phyloP scores from a whole-genome alignment of 2,113 vertebrate species.

The Caloenas nicobarica region DNA sequence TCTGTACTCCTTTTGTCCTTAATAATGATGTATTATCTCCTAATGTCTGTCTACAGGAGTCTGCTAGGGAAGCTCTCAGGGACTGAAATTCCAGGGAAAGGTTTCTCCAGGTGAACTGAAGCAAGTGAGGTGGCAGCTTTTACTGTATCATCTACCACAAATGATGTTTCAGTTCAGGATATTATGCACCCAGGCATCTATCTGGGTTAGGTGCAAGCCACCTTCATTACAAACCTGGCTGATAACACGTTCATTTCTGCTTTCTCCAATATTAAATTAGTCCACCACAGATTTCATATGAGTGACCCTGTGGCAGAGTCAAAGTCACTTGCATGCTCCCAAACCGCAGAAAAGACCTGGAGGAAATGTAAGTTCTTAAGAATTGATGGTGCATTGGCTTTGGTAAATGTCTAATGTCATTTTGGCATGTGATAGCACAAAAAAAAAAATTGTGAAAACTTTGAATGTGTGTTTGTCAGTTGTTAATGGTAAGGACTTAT shows the following conservation, averaged over 20 bases:
- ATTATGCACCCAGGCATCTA: not conserved
- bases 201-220: not conserved
- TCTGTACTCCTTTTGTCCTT: not conserved
- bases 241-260: not conserved
- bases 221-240: not conserved
- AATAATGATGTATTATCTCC: not conserved
- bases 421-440: not conserved
- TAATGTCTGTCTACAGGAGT: not conserved
- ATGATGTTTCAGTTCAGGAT: not conserved
- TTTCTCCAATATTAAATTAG: not conserved
- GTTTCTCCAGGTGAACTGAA: not conserved
- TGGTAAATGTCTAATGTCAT: not conserved
- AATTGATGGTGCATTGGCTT: not conserved
- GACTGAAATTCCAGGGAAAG: not conserved
- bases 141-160: accelerated
- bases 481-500: not conserved
- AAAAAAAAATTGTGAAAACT: not conserved
- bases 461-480: not conserved
- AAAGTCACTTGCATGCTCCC: not conserved
- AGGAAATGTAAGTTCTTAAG: not conserved
- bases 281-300: not conserved
- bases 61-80: not conserved
- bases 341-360: not conserved
- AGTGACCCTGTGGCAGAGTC: not conserved
- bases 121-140: not conserved